Evolutionary conservation across 2,888 invertebrate species (phyloP).

Genomic region (Cryptocephalus moraei): DNA sequence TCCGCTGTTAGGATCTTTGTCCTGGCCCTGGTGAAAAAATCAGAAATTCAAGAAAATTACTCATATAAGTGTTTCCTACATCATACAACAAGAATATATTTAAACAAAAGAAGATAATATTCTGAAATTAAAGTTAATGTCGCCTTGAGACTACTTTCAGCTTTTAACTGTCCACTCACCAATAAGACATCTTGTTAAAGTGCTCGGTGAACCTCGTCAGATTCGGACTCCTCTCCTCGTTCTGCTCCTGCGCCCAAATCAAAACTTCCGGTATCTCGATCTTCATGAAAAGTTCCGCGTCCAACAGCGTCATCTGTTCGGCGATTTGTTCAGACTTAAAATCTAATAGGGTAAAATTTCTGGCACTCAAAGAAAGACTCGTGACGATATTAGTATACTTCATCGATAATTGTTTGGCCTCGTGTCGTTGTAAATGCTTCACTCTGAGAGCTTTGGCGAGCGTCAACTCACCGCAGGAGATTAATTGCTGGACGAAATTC

Average conservation of each 20-base stretch:
- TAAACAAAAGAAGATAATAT: too few relatives aligned
- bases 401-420: constrained; percentile 27
- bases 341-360: constrained; percentile 63
- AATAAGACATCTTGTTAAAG: constrained; percentile 98
- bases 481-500: constrained; percentile 88
- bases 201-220: constrained; percentile 95
- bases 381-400: constrained; percentile 18
- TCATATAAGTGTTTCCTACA: not conserved
- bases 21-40: constrained; percentile 53
- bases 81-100: not conserved
- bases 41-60: constrained; percentile 7
- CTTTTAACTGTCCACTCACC: constrained; percentile 44
- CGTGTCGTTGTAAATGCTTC: constrained; percentile 79
- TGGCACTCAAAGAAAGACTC: constrained; percentile 27
- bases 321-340: constrained; percentile 94
- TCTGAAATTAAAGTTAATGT: too few relatives aligned
- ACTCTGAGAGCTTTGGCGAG: constrained; percentile 84
- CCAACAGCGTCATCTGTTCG: constrained; percentile 95
- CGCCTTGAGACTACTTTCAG: too few relatives aligned
- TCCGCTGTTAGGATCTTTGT: constrained; percentile 89
- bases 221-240: constrained; percentile 94
- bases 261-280: constrained; percentile 96
- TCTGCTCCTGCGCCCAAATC: constrained; percentile 95
- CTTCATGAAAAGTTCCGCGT: constrained; percentile 89
- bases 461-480: constrained; percentile 83